These are phyloP conservation scores for Dryobotodes eremita DNA, from an alignment of 2,888 invertebrate genomes.

Conservation along the genomic window DNA sequence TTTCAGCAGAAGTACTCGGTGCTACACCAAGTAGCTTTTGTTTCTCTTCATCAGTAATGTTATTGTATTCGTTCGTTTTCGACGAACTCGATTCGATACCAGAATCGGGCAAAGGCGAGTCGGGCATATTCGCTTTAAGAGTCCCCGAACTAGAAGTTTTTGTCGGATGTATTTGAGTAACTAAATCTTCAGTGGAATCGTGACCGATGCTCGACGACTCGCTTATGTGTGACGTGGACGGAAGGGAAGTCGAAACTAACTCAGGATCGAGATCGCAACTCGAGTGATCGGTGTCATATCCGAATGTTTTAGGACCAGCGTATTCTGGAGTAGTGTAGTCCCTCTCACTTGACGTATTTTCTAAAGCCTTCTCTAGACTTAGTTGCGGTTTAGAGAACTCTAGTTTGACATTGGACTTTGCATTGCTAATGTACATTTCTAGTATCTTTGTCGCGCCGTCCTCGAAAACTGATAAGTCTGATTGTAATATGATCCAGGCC, in stretches of 20 bases:
- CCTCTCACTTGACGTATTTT: conserved; percentile 84
- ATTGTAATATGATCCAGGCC: conserved; percentile 97
- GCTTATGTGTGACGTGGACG: conserved; percentile 89
- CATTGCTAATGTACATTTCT: conserved; percentile 91
- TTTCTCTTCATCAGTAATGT: conserved; percentile 98
- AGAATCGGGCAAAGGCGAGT: conserved; percentile 88
- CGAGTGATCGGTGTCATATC: conserved; percentile 87
- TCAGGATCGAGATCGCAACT: conserved; percentile 89
- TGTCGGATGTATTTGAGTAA: conserved; percentile 81
- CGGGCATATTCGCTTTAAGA: conserved; percentile 85
- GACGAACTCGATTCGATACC: conserved; percentile 85
- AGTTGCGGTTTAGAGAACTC: conserved; percentile 94
- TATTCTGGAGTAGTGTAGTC: conserved; percentile 88
- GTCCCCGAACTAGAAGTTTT: conserved; percentile 69
- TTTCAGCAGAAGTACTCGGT: conserved; percentile 74
- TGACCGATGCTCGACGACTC: conserved; percentile 87
- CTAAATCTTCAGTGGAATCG: conserved; percentile 88
- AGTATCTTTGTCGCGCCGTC: conserved; percentile 93
- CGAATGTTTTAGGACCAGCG: conserved; percentile 82
- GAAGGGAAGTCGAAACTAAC: conserved; percentile 87
- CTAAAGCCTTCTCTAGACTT: conserved; percentile 94
- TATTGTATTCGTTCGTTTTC: conserved; percentile 90
- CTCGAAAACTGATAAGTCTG: conserved; percentile 93
- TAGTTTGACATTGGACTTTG: conserved; percentile 90
- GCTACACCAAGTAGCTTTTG: conserved; percentile 90